phyloP scores from a whole-genome alignment of 2,113 vertebrate species.

The Porphyrio hochstetteri region DNA sequence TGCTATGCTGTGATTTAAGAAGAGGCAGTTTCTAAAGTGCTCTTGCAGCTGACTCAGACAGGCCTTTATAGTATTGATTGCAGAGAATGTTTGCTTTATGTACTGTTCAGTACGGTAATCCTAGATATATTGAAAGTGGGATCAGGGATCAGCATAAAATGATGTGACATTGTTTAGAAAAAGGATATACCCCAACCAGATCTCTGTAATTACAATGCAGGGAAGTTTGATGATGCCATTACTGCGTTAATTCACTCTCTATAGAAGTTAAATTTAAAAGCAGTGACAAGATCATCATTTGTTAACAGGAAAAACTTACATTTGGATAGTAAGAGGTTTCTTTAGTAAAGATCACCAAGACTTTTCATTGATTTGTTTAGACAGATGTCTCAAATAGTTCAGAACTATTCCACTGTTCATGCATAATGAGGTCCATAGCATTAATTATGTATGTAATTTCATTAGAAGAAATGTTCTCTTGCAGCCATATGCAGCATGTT shows the following conservation, averaged over 20 bases:
- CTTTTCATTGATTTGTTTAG: slow-evolving; percentile 6
- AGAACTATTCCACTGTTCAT: not conserved
- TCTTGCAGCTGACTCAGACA: slow-evolving; percentile 38
- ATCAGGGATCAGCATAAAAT: slow-evolving; percentile 59
- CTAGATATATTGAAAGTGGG: slow-evolving; percentile 56
- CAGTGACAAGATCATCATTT: not conserved
- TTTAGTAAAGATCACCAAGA: not conserved
- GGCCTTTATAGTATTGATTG: slow-evolving; percentile 51
- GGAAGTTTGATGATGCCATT: slow-evolving; percentile 2
- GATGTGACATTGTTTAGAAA: slow-evolving; percentile 58
- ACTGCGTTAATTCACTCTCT: not conserved
- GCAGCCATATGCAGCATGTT: not conserved
- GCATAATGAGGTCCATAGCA: not conserved
- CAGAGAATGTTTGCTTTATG: slow-evolving; percentile 54
- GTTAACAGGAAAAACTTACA: not conserved
- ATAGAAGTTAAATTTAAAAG: not conserved
- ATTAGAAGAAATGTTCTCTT: slow-evolving; percentile 7
- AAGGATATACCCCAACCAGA: slow-evolving; percentile 22
- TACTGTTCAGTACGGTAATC: slow-evolving; percentile 40
- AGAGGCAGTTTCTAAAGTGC: slow-evolving; percentile 33
- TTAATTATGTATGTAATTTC: slow-evolving; percentile 29
- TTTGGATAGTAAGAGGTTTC: not conserved
- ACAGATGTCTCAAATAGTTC: not conserved
- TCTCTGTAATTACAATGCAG: slow-evolving; percentile 27
- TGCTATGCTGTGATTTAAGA: slow-evolving; percentile 7